Conservation (phyloP, 2,888 invertebrate species). For the Syrista parreyssii region DNA sequence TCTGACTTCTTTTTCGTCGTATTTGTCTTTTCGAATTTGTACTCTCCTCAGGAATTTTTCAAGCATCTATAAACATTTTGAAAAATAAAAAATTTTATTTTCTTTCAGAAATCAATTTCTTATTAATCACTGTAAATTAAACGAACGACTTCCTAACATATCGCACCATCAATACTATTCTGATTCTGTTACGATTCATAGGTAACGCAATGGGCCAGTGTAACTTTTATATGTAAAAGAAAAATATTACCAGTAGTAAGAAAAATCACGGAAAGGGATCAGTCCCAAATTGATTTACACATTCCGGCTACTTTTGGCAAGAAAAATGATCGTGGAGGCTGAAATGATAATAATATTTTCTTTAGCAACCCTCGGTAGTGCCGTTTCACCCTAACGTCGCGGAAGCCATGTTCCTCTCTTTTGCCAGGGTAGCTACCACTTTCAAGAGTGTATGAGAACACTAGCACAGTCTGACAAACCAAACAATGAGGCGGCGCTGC, state of each 20-base stretch:
- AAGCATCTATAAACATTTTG: neutral
- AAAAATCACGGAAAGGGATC: neutral
- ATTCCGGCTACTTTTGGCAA: neutral
- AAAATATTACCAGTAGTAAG: neutral
- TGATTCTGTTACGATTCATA: neutral
- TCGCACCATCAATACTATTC: neutral
- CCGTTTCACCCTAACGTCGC: neutral
- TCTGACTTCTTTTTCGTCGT: neutral
- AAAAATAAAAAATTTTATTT: neutral
- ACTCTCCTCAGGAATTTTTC: neutral
- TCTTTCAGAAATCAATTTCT: neutral
- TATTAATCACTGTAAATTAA: neutral
- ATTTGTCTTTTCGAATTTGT: neutral
- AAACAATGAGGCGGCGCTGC: constrained; percentile 57
- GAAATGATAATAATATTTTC: constrained; percentile 34
- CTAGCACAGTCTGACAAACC: constrained; percentile 40
- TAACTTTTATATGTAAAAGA: neutral
- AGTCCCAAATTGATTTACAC: neutral
- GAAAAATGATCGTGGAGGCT: constrained; percentile 16
- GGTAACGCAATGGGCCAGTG: neutral
- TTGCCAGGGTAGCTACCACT: neutral
- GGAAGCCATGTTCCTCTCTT: neutral
- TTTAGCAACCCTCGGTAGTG: constrained; percentile 10
- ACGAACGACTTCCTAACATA: neutral
- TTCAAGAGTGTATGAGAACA: neutral